Evolutionary conservation across 2,888 invertebrate genomes (phyloP).

Genomic region (Pollenia angustigena): DNA sequence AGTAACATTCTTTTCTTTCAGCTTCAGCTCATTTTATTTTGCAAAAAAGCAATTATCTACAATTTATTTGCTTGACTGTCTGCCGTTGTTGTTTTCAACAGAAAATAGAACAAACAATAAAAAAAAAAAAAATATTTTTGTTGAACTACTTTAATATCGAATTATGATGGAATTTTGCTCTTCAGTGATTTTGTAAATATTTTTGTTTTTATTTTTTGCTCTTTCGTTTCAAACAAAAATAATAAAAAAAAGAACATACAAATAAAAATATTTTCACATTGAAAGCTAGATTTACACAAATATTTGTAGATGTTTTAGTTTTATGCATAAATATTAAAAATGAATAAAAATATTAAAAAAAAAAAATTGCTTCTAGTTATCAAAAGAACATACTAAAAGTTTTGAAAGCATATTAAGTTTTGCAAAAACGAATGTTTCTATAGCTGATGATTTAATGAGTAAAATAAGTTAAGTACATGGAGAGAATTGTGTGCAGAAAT

Average conservation of each 20-base stretch:
- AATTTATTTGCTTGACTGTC: conserved; percentile 31
- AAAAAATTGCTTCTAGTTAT: too few species aligned
- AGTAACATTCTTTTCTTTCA: too few species aligned
- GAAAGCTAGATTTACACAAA: too few species aligned
- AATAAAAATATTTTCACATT: neutral
- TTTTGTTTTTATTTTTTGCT: conserved; percentile 3
- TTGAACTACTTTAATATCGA: conserved; percentile 8
- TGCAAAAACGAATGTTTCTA: too few species aligned
- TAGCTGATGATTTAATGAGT: too few species aligned
- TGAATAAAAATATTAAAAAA: too few species aligned
- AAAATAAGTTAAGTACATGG: too few species aligned
- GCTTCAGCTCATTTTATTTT: neutral
- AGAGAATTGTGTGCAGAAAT: too few species aligned
- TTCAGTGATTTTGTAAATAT: conserved; percentile 45
- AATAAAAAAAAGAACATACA: neutral
- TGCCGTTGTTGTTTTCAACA: neutral
- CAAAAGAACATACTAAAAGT: too few species aligned
- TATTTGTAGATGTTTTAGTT: too few species aligned
- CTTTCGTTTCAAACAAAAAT: conserved; percentile 19
- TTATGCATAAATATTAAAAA: too few species aligned
- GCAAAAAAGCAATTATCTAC: neutral
- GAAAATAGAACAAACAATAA: neutral
- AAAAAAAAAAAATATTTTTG: neutral
- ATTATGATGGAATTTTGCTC: conserved; percentile 52
- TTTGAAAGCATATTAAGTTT: too few species aligned